Evolutionary conservation across 2,797 vertebrate genomes (phyloP).

Genomic region (Denticeps clupeoides): DNA sequence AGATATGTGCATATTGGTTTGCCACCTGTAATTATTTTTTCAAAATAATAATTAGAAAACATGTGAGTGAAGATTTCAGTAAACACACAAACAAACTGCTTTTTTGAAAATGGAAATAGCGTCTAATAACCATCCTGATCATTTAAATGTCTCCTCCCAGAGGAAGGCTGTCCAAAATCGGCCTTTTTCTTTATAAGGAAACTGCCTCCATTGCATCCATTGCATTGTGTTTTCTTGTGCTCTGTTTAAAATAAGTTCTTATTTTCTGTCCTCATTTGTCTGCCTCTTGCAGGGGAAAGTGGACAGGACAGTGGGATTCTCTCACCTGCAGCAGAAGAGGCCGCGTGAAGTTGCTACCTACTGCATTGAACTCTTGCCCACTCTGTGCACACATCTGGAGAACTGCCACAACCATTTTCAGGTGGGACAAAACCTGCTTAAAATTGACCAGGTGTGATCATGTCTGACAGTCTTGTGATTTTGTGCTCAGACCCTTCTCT

Average conservation of each 20-base stretch:
- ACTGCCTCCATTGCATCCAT: too few relatives aligned
- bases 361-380: conserved; percentile 67
- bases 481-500: conserved; percentile 50
- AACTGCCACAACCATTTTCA: conserved; percentile 94
- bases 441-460: neutral
- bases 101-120: too few relatives aligned
- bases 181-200: too few relatives aligned
- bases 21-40: too few relatives aligned
- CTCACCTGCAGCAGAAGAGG: conserved; percentile 76
- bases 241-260: neutral
- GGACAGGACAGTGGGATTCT: conserved; percentile 72
- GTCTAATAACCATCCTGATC: too few relatives aligned
- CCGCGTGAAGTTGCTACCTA: conserved; percentile 61
- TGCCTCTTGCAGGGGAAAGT: conserved; percentile 57
- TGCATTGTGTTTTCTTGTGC: neutral
- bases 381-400: conserved; percentile 86
- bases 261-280: neutral
- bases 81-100: too few relatives aligned
- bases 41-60: too few relatives aligned
- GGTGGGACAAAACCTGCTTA: conserved; percentile 57
- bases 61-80: too few relatives aligned
- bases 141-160: too few relatives aligned
- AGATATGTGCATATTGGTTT: too few relatives aligned
- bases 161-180: too few relatives aligned
- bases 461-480: conserved; percentile 1